Evolutionary conservation across 2,113 vertebrate genomes (phyloP), one percentile per base, ranked within the genome.

Genomic region (Muntiacus reevesi): DNA sequence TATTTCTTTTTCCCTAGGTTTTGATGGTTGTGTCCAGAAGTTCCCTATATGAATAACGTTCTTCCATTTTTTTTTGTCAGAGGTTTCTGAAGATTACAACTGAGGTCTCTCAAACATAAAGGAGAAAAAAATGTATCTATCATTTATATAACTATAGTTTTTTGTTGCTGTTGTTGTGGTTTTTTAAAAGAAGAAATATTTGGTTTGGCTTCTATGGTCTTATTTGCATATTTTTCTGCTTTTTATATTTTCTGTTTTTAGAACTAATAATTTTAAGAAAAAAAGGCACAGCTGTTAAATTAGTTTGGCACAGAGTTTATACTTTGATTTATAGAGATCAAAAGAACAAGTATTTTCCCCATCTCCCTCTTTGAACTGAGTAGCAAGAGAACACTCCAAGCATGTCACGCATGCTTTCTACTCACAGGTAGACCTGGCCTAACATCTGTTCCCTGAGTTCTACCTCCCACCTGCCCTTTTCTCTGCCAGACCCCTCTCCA

Each of bases 281-380:
- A 95, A 93, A 95, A 91, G 17, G n/a, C 78, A 71, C 91, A 96
- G 94, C 95, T 98, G 95, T 97, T 95, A 93, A 96, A 83, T 97
- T 95, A 89, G 96, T 96, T 98, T 97, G 95, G 97, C 95, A 94
- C 86, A 50, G 57, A 9, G 85, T 93, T 97, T 95, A 76, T 86
- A 92, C 97, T 97, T 98, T 98, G 97, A 98, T 98, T 97, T 95
- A 89, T 60, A 95, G 83, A 98, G 96, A 98, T 98, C 97, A 98
- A 98, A 98, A 97, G 98, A 93, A 94, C 33, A 40, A 89, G 62
- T 74, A 52, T 96, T 97, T 96, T 84, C 62, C 97, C 94, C 97
- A 54, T 95, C 92, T 57, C 62, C 59, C 4, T 62, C 97, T 98
- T 98, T 98, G 97, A 97, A 96, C 95, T 94, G 17, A 96, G 60